A percentile compares a stretch with the other conserved stretches of the same genome.
Evolutionary conservation across 2,888 invertebrate genomes (phyloP).

Genomic region (Cremastinae sp.): DNA sequence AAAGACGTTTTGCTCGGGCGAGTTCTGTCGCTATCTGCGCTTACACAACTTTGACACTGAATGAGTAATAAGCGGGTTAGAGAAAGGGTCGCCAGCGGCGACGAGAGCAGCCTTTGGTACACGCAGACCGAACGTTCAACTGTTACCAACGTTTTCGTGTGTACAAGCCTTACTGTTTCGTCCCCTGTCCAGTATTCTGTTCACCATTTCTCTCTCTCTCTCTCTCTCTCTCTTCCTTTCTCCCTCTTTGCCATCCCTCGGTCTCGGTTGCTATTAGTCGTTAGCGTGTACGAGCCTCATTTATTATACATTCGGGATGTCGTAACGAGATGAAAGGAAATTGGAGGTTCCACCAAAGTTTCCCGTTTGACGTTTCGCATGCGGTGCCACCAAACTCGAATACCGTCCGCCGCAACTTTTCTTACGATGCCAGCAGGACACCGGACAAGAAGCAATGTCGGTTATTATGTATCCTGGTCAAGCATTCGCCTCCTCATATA

Average conservation of each 20-base stretch:
- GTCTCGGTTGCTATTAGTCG: conserved; percentile 40
- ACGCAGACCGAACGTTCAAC: conserved; percentile 7
- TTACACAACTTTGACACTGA: conserved; percentile 15
- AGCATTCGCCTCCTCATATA: no score
- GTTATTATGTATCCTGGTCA: no score
- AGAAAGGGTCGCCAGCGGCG: conserved; percentile 7
- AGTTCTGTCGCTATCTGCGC: conserved; percentile 19
- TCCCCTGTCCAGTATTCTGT: conserved; percentile 13
- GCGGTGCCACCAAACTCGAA: conserved; percentile 8
- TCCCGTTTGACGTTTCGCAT: conserved; percentile 22
- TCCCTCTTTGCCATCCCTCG: neutral
- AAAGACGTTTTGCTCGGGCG: conserved; percentile 17
- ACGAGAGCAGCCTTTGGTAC: conserved; percentile 15
- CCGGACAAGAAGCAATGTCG: no score
- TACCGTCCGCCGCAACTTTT: conserved; percentile 12
- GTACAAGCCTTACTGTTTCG: conserved; percentile 34
- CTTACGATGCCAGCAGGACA: conserved; percentile 6
- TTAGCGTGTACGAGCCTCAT: conserved; percentile 38
- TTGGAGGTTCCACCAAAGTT: conserved; percentile 45
- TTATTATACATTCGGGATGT: conserved; percentile 48
- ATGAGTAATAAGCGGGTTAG: conserved; percentile 46
- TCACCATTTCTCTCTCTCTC: neutral
- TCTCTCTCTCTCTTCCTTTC: neutral
- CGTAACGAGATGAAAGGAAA: conserved; percentile 53
- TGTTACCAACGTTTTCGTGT: conserved; percentile 5